A percentile compares a stretch with the other conserved stretches of the same genome.
phyloP scores from a whole-genome alignment of 2,113 vertebrate genomes.

The Tonatia bakeri region DNA sequence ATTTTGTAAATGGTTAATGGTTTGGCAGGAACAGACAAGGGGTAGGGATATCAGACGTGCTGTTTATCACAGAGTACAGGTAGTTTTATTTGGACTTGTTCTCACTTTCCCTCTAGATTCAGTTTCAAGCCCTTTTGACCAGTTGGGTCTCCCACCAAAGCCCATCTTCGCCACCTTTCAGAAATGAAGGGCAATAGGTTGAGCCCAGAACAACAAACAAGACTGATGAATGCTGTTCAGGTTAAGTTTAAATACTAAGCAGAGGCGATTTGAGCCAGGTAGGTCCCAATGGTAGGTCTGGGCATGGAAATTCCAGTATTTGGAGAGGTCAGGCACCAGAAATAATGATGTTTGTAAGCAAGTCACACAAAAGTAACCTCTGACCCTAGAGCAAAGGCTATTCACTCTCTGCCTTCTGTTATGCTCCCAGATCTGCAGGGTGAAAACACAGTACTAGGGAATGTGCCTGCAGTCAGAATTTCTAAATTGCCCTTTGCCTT shows the following conservation, averaged over 20 bases:
- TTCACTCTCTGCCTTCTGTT: neutral
- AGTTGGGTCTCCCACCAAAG: neutral
- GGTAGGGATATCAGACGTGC: neutral
- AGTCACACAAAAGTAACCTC: conserved; percentile 37
- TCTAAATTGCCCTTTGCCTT: conserved; percentile 36
- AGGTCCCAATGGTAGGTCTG: neutral
- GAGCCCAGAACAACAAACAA: conserved; percentile 5
- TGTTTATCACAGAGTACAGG: neutral
- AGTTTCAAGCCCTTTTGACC: conserved; percentile 32
- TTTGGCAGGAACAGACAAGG: neutral
- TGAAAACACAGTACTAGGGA: neutral
- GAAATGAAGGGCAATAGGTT: conserved; percentile 36
- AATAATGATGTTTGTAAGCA: conserved; percentile 44
- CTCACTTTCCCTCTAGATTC: neutral
- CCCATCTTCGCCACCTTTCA: neutral
- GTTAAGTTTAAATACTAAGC: conserved; percentile 27
- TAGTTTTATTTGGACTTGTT: conserved; percentile 5
- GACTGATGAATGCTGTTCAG: neutral
- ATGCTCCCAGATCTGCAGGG: neutral
- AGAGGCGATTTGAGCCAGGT: neutral
- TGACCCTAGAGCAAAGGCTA: conserved; percentile 22
- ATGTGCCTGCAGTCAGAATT: conserved; percentile 16
- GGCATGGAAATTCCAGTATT: conserved; percentile 46
- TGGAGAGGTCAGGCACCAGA: conserved; percentile 26
- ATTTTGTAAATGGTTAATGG: neutral